A percentile compares a stretch with the other conserved stretches of the same genome.
These are phyloP conservation scores for Euplexia lucipara DNA, from an alignment of 2,888 invertebrate species.

Conservation along the genomic window DNA sequence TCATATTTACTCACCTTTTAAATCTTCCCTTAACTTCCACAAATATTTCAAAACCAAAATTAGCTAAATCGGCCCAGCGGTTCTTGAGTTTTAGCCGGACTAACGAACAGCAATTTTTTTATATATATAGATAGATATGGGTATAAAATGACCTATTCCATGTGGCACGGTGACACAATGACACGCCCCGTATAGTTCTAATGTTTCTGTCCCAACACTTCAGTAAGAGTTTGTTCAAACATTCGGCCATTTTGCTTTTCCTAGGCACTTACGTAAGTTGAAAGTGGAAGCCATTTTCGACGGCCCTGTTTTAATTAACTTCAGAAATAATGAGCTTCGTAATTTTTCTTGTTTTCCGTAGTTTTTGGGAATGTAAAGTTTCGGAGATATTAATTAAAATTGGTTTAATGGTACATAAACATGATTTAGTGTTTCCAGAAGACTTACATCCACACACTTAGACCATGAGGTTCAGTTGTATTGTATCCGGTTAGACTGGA, in stretches of 20 bases:
- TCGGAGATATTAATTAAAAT: background rate
- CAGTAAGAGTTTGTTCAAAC: conserved; percentile 30
- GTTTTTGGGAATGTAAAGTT: conserved; percentile 22
- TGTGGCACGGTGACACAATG: background rate
- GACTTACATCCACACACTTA: no score
- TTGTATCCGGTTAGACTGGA: no score
- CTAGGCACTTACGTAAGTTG: conserved; percentile 40
- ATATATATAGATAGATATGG: no score
- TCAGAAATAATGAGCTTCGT: conserved; percentile 27
- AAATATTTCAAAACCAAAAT: no score
- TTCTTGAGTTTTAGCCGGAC: no score
- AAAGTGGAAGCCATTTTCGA: conserved; percentile 49
- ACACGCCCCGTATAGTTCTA: conserved; percentile 6
- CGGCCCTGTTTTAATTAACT: conserved; percentile 55
- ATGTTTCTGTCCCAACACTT: conserved; percentile 22
- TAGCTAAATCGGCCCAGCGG: no score
- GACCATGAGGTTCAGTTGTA: no score
- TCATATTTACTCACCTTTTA: no score
- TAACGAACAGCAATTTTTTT: no score
- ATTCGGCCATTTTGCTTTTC: conserved; percentile 44
- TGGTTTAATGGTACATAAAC: background rate
- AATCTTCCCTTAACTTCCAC: no score
- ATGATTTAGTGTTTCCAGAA: background rate
- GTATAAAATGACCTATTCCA: background rate
- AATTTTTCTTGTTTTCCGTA: conserved; percentile 26